These are phyloP conservation scores for Drosophila burlai DNA, from an alignment of 1,140 invertebrate species.

Conservation along the genomic window DNA sequence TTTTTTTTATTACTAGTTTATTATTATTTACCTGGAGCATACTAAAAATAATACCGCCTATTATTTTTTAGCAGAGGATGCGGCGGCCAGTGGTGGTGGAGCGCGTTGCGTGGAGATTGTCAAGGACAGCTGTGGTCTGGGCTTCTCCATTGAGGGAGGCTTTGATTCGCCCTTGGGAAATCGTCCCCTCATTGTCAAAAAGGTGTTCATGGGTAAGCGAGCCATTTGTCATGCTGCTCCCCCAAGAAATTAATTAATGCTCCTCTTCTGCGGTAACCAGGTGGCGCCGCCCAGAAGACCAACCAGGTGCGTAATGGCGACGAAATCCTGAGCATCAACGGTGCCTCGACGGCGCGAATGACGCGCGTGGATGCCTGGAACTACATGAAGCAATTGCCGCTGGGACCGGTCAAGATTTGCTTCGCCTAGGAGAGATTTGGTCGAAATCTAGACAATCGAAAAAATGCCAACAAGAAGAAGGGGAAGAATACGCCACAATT, in stretches of 20 bases:
- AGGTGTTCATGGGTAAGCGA: constrained; percentile 94
- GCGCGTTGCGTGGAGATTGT: constrained; percentile 88
- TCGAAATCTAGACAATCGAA: neutral
- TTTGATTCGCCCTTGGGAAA: constrained; percentile 95
- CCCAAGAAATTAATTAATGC: constrained; percentile 7
- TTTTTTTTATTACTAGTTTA: too few relatives aligned
- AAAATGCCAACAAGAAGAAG: constrained; percentile 22
- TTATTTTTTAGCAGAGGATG: constrained; percentile 58
- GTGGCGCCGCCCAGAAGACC: constrained; percentile 95
- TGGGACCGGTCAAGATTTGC: constrained; percentile 89
- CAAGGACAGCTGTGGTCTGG: constrained; percentile 95
- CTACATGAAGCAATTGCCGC: constrained; percentile 94
- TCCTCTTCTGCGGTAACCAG: constrained; percentile 75
- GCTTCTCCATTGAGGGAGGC: constrained; percentile 96
- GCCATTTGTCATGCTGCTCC: neutral
- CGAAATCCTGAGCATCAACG: constrained; percentile 94
- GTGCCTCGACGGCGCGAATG: constrained; percentile 91
- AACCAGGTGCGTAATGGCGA: constrained; percentile 93
- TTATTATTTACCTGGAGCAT: neutral
- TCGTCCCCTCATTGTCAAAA: constrained; percentile 94
- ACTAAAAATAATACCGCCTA: neutral
- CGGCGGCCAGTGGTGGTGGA: constrained; percentile 54
- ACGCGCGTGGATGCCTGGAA: constrained; percentile 97
- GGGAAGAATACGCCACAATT: constrained; percentile 75
- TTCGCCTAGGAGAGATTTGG: constrained; percentile 59